Evolutionary conservation across 1,140 invertebrate species (phyloP), one percentile per base, ranked within the genome.

Genomic region (Diploscapter pachys): DNA sequence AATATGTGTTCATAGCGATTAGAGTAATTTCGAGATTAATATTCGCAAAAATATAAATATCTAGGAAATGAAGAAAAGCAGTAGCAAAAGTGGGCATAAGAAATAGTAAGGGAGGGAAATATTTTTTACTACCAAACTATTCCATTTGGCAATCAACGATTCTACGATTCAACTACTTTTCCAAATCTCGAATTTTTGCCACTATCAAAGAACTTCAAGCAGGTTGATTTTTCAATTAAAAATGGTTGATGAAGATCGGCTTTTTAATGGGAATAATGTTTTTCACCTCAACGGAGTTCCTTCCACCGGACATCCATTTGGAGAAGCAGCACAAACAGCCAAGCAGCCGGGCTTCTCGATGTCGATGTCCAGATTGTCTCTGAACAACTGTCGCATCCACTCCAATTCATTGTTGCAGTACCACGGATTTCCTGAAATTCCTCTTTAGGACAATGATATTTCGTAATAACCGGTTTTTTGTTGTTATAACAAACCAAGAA

Each of bases 261-360:
- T 31, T 31, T 31, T 31, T 31, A 31, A 31, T 31, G 31, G 31
- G 31, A 31, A 31, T 31, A 31, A 31, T 31, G 31, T 31, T 31
- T 31, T 31, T 31, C 31, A 31, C 31, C 31, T 31, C 9, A 84
- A 76, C 9, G 79, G 82, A 49, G 83, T 84, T 63, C 83, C 83
- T 59, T 76, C 71, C 9, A 76, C 68, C 56, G 83, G 84, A 72
- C 83, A 84, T 63, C 81, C 80, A 67, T 85, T 85, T 55, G 73
- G 48, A 3, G 77, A 78, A 8, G 78, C 67, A 9, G 55, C 71
- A 68, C 83, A 85, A 4, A 76, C 73, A 53, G 83, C 81, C 51
- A 81, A 71, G 75, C 83, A 85, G 9, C 81, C 83, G 6, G 83
- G 84, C 73, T 86, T 85, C 66, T 85, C 85, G 61, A 85, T 85